A percentile compares a stretch with the other conserved stretches of the same genome.
Conservation (phyloP, 2,797 vertebrate genomes). For the Rhynchotus rufescens region DNA sequence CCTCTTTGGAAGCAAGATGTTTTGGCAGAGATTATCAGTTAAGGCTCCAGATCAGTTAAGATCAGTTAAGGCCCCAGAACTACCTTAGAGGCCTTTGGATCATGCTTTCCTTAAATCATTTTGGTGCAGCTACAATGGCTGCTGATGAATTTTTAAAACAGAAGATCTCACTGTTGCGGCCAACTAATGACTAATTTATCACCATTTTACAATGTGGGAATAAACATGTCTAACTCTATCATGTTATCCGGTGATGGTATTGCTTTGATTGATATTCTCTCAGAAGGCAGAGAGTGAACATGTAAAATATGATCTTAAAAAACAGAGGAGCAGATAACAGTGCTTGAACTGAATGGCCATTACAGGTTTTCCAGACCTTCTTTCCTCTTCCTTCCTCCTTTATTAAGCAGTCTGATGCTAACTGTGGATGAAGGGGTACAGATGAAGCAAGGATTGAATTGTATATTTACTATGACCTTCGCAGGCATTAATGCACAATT, state of each 20-base stretch:
- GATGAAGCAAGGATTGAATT: not conserved
- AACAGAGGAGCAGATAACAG: not conserved
- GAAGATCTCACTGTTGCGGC: not conserved
- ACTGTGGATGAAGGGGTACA: not conserved
- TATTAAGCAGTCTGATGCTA: not conserved
- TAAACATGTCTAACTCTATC: not conserved
- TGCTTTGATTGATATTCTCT: not conserved
- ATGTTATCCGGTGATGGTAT: not conserved
- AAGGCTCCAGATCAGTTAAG: not conserved
- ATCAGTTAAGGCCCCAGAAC: not conserved
- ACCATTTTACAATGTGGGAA: not conserved
- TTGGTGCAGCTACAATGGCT: not conserved
- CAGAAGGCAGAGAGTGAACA: not conserved
- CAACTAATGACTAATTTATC: not conserved
- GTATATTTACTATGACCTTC: not conserved
- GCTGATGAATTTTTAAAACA: not conserved
- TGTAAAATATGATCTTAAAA: not conserved
- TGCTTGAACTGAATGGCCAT: not conserved
- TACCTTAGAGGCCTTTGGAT: not conserved
- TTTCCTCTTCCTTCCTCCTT: not conserved
- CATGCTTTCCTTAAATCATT: not conserved
- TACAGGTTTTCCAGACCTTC: not conserved
- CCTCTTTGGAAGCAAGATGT: not conserved
- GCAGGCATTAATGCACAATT: not conserved
- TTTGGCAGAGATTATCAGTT: not conserved